phyloP scores from a whole-genome alignment of 2,888 invertebrate species.

The Odontothrips loti region DNA sequence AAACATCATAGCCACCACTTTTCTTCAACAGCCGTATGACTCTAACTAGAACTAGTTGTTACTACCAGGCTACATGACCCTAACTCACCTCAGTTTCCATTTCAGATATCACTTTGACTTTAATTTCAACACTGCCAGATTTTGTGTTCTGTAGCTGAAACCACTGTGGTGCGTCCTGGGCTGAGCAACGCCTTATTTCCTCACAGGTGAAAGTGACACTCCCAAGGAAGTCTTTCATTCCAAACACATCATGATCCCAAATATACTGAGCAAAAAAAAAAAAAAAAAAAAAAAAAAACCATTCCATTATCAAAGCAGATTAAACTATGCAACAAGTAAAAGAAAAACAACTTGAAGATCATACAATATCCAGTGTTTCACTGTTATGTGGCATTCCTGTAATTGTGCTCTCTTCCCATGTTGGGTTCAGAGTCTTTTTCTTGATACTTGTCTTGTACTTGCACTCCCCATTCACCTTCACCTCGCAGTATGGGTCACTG shows the following conservation, averaged over 20 bases:
- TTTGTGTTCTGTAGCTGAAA: slow-evolving; percentile 48
- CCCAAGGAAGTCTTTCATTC: slow-evolving; percentile 53
- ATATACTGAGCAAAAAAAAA: slow-evolving; percentile 44
- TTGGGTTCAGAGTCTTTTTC: slow-evolving; percentile 53
- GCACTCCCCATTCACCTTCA: slow-evolving; percentile 49
- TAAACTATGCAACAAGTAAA: neutral
- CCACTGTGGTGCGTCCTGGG: slow-evolving; percentile 48
- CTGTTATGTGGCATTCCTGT: slow-evolving; percentile 48
- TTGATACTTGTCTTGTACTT: slow-evolving; percentile 52
- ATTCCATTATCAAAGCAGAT: neutral
- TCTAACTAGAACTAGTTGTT: no score
- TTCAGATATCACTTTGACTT: slow-evolving; percentile 47
- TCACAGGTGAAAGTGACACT: slow-evolving; percentile 49
- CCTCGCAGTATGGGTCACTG: slow-evolving; percentile 54
- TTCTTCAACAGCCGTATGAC: no score
- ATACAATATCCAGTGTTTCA: slow-evolving; percentile 51
- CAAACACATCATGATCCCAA: slow-evolving; percentile 53
- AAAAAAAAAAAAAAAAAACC: neutral
- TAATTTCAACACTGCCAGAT: slow-evolving; percentile 51
- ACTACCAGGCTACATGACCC: slow-evolving; percentile 41
- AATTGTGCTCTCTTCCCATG: slow-evolving; percentile 53
- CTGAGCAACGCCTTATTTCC: slow-evolving; percentile 49
- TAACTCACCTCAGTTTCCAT: slow-evolving; percentile 38
- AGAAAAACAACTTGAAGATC: slow-evolving; percentile 35
- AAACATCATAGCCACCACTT: no score